Evolutionary conservation across 2,888 invertebrate genomes (phyloP), one percentile per base, ranked within the genome.

Genomic region (Heliconius sara): DNA sequence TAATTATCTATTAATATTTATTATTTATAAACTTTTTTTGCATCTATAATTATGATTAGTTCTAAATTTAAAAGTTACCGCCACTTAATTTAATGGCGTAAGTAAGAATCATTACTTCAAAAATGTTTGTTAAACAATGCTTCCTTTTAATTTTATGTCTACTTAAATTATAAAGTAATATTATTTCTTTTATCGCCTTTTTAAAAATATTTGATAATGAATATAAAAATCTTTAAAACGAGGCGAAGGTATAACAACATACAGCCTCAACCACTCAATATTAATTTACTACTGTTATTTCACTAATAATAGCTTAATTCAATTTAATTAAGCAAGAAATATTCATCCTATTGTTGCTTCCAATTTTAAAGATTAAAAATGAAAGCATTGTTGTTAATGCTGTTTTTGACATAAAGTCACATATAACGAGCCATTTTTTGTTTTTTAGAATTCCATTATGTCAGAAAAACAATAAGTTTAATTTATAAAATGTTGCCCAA

Each of bases 1-100:
- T 60, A 30, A 34, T 72, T 72, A 72, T 57, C 72, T 72, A 72
- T 72, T n/a, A 34, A 57, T 72, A 30, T 72, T 72, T 57, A 57
- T 72, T 43, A 70, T 70, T 47, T 70, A 70, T 70, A 70, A 70
- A 70, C 70, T 68, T 70, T 60, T 34, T 68, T 70, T 70, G 70
- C 47, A 70, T 70, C 70, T 70, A 70, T 70, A 47, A 70, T 47
- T 43, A 70, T 70, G 47, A 70, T 70, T 47, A 70, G 70, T 43
- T 70, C 70, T 70, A 70, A 27, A 43, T 70, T 70, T 70, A 47
- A 47, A 70, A 70, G 47, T 43, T 43, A 25, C 70, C 70, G 25
- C 70, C 25, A 70, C 47, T 43, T 27, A 43, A 3, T 43, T 43
- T 70, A 27, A 70, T 43, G 16, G 43, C 25, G 70, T n/a, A 34